Evolutionary conservation across 2,113 vertebrate species (phyloP).

Genomic region (Fregetta grallaria): DNA sequence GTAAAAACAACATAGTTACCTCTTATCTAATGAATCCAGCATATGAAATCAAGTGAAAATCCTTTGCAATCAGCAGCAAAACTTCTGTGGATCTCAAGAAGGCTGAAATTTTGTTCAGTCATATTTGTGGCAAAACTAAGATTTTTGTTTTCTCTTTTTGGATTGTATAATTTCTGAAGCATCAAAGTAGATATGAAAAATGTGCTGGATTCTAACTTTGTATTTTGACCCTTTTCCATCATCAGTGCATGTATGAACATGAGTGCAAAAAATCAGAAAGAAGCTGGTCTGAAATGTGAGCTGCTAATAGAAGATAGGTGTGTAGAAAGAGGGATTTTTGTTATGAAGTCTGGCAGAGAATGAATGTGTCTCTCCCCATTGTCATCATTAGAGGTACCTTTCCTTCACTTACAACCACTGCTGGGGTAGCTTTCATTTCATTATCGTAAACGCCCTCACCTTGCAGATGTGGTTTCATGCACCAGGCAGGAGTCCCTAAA

Average conservation of each 20-base stretch:
- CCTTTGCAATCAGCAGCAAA: neutral
- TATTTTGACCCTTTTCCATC: neutral
- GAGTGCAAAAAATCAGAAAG: neutral
- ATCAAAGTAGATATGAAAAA: neutral
- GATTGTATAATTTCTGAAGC: neutral
- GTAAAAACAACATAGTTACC: neutral
- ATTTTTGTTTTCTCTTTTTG: neutral
- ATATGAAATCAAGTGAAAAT: neutral
- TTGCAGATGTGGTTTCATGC: neutral
- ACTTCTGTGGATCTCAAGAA: neutral
- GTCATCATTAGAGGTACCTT: neutral
- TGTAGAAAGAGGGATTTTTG: neutral
- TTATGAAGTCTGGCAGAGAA: neutral
- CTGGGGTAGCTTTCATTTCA: neutral
- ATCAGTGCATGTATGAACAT: neutral
- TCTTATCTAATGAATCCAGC: neutral
- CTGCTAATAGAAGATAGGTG: neutral
- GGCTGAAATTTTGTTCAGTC: neutral
- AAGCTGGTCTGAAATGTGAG: neutral
- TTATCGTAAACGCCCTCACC: neutral
- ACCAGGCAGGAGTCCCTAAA: neutral
- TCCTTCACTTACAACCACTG: neutral
- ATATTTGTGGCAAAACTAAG: neutral
- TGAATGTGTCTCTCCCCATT: neutral
- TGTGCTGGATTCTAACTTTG: neutral